Percentiles rank a stretch among this genome's conserved stretches.
Conservation (phyloP, 2,888 invertebrate species). For the Electrophaes corylata region DNA sequence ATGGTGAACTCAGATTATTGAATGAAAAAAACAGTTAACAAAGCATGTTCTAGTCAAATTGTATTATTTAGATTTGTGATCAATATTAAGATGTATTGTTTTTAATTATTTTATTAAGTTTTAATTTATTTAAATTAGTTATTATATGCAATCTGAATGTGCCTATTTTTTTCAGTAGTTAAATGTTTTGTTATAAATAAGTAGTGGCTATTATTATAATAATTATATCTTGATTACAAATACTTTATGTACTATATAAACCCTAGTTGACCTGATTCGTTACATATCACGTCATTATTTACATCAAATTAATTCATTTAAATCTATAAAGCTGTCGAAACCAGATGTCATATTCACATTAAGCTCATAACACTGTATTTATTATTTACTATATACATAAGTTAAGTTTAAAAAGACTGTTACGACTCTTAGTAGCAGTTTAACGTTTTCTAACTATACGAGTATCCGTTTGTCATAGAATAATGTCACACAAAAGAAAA, state of each 20-base stretch:
- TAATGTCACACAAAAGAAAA: no score
- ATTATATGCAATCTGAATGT: constrained; percentile 6
- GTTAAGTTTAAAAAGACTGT: constrained; percentile 14
- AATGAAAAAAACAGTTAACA: not conserved
- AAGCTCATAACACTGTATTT: constrained; percentile 15
- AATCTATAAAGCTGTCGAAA: not conserved
- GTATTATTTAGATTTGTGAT: not conserved
- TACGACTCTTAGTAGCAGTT: constrained; percentile 10
- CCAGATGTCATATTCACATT: constrained; percentile 4
- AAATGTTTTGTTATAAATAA: constrained; percentile 7
- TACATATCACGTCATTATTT: constrained; percentile 52
- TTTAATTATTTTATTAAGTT: constrained; percentile 4
- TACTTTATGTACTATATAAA: not conserved
- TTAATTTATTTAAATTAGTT: not conserved
- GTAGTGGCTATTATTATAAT: constrained; percentile 4
- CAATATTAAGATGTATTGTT: not conserved
- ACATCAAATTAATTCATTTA: constrained; percentile 15
- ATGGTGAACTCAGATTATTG: no score
- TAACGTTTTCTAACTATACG: no score
- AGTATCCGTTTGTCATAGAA: no score
- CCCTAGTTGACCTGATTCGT: constrained; percentile 50
- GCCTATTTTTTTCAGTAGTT: constrained; percentile 21
- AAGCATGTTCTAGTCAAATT: constrained; percentile 7
- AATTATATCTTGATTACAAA: not conserved
- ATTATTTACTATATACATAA: not conserved